Conservation (phyloP, 2,113 vertebrate genomes). For the Shinisaurus crocodilurus region DNA sequence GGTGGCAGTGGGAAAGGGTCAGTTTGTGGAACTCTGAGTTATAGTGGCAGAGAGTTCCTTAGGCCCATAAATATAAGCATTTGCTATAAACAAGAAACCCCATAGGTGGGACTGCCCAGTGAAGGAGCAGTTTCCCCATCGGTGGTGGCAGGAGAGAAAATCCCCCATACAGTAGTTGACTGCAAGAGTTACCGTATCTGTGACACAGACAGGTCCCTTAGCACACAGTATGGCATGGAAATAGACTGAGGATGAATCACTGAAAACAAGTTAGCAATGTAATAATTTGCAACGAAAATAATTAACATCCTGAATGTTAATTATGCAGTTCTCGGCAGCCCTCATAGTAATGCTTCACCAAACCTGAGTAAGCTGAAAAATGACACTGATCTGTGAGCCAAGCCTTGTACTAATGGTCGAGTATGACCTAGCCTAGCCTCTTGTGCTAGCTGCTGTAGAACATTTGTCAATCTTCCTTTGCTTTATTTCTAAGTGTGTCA, state of each 20-base stretch:
- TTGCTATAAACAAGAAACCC: no score
- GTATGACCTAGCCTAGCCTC: constrained; percentile 30
- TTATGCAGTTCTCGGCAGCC: constrained; percentile 55
- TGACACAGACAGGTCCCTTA: constrained; percentile 63
- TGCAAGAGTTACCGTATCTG: constrained; percentile 52
- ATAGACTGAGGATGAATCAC: constrained; percentile 56
- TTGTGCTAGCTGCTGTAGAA: constrained; percentile 24
- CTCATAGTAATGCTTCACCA: constrained; percentile 41
- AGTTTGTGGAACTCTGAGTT: no score
- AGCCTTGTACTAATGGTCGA: constrained; percentile 23
- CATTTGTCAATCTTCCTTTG: constrained; percentile 43
- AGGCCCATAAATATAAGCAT: no score
- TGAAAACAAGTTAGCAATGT: constrained; percentile 58
- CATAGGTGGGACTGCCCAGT: no score
- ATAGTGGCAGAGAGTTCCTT: no score
- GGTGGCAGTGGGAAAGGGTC: no score
- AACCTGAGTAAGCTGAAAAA: constrained; percentile 45
- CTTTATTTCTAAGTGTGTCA: not conserved
- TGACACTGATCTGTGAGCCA: constrained; percentile 28
- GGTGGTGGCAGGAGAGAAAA: no score
- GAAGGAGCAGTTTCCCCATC: no score
- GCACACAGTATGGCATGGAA: constrained; percentile 54
- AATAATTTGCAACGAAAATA: constrained; percentile 62
- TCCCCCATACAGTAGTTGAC: constrained; percentile 64
- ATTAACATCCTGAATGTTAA: constrained; percentile 69